These are phyloP conservation scores for Lasioglossum marginatum DNA, from an alignment of 2,888 invertebrate species.

Conservation along the genomic window DNA sequence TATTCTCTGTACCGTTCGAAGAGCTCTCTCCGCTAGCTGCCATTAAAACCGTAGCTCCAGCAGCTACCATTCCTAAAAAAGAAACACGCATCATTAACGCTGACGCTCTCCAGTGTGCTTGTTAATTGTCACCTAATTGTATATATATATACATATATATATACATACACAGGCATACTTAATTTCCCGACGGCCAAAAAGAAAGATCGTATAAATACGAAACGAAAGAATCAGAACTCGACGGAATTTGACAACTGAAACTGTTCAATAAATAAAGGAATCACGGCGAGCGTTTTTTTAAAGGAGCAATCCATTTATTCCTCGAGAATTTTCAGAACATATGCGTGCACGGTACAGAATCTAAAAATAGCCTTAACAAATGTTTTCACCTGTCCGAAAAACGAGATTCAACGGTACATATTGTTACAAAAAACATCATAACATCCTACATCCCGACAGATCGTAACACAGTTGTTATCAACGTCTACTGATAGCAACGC, in stretches of 20 bases:
- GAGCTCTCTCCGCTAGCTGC: conserved; percentile 76
- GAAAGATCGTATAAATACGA: conserved; percentile 25
- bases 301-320: conserved; percentile 44
- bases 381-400: conserved; percentile 43
- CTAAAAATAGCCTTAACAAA: conserved; percentile 48
- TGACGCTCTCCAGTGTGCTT: neutral
- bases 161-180: conserved; percentile 33
- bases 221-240: conserved; percentile 26
- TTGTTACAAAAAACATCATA: conserved; percentile 49
- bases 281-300: conserved; percentile 33
- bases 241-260: conserved; percentile 14
- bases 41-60: conserved; percentile 77
- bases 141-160: neutral
- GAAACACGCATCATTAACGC: neutral
- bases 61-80: conserved; percentile 78
- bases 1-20: conserved; percentile 71
- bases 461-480: conserved; percentile 27
- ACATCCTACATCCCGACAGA: conserved; percentile 31
- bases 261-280: conserved; percentile 27
- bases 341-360: conserved; percentile 31
- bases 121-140: conserved; percentile 12
- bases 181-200: conserved; percentile 16
- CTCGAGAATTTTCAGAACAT: conserved; percentile 35
- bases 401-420: conserved; percentile 52
- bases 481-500: conserved; percentile 35